These are phyloP conservation scores for Otolemur crassicaudatus DNA, from an alignment of 2,797 vertebrate species.

Conservation along the genomic window DNA sequence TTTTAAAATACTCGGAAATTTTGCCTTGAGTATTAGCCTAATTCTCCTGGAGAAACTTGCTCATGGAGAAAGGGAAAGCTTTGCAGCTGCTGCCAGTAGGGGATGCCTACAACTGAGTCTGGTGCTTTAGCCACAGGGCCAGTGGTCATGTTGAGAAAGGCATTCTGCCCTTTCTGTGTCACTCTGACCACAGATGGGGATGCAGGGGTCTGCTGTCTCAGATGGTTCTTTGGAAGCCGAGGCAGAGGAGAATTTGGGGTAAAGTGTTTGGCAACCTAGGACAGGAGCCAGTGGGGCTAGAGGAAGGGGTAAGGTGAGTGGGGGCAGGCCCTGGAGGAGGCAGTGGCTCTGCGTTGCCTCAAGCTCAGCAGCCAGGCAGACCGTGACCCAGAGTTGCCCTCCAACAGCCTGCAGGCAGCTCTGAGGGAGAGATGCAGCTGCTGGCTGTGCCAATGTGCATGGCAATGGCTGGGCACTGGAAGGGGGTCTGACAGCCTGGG, in stretches of 20 bases:
- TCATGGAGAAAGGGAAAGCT: not conserved
- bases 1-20: not conserved
- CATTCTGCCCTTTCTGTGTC: too few species aligned
- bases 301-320: not conserved
- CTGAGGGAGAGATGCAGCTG: fast-evolving
- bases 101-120: not conserved
- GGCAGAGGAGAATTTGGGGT: too few species aligned
- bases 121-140: too few species aligned
- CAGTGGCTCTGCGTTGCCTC: not conserved
- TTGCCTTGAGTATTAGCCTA: not conserved
- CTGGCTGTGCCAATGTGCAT: too few species aligned
- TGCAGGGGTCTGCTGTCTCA: too few species aligned
- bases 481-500: not conserved
- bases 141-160: not conserved
- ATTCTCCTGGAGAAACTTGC: not conserved
- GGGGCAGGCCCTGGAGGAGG: too few species aligned
- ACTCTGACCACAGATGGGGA: too few species aligned
- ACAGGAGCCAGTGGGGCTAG: not conserved
- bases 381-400: not conserved
- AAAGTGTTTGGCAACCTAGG: not conserved
- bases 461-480: not conserved
- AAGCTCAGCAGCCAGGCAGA: not conserved
- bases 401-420: not conserved
- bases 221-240: not conserved
- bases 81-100: not conserved